Base-by-base conservation (phyloP, 2,888 invertebrate genomes). In the Oligia latruncula region DNA sequence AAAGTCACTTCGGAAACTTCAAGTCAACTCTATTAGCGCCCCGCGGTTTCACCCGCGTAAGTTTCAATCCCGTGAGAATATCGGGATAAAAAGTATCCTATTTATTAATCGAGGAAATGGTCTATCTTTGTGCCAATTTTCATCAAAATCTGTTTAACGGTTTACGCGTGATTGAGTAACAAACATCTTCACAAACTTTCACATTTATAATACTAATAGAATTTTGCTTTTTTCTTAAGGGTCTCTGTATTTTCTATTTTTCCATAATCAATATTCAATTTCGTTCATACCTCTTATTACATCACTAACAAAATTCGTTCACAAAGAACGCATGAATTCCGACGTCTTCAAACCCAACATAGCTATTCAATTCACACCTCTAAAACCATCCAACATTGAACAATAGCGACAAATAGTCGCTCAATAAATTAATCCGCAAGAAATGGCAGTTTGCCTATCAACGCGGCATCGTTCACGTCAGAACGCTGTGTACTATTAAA, bases 401-500 rank as follows among this genome's bases (percentile, higher is more conserved):
- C 87, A 84, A 86, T 84, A 74, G 80, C 82, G 89, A 90, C 89
- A 85, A 86, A 87, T 87, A 80, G 77, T 77, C 58, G 71, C 78
- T 71, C 87, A 67, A 84, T 86, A 84, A 84, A 82, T 81, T 81
- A 83, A 81, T 83, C 78, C 64, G 60, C 81, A 84, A 82, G 81
- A 77, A 78, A 82, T 84, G 77, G 76, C 82, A 83, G 82, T 83
- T 79, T 78, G 82, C 82, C 83, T 83, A 82, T 89, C 82, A 84
- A 62, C 82, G 68, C 83, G 65, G 82, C 83, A 86, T 82, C 82
- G 75, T 70, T 68, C 67, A 73, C 76, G 86, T 89, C 90, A 89
- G 89, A 85, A 88, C 71, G 87, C 78, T 85, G 80, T 86, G 88
- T 90, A 83, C 82, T 84, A 89, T 90, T 90, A 87, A 88, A 85